These are phyloP conservation scores for Empis livida DNA, from an alignment of 2,888 invertebrate genomes.

Conservation along the genomic window DNA sequence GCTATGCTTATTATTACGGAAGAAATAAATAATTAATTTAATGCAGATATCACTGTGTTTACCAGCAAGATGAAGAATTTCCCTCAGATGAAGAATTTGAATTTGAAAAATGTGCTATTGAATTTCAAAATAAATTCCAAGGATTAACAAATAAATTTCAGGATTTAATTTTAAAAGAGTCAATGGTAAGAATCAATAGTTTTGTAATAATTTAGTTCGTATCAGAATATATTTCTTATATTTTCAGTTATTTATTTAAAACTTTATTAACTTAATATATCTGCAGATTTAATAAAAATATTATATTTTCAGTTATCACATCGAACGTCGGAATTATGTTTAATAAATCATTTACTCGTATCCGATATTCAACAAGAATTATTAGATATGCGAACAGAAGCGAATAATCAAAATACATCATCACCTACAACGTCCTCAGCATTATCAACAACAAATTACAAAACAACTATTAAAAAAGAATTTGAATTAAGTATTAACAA, in stretches of 20 bases:
- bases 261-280: too few species aligned
- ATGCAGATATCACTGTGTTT: slow-evolving; percentile 56
- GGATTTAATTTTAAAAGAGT: slow-evolving; percentile 58
- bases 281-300: not conserved
- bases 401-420: slow-evolving; percentile 19
- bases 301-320: slow-evolving; percentile 46
- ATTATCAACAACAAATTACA: not conserved
- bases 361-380: slow-evolving; percentile 56
- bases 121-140: slow-evolving; percentile 55
- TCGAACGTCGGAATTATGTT: slow-evolving; percentile 61
- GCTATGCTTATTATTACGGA: too few species aligned
- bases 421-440: not conserved
- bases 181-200: slow-evolving; percentile 47
- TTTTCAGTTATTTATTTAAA: too few species aligned
- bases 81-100: slow-evolving; percentile 55
- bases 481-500: not conserved
- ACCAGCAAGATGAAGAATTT: slow-evolving; percentile 43
- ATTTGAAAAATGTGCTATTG: slow-evolving; percentile 52
- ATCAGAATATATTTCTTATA: too few species aligned
- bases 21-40: not conserved
- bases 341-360: slow-evolving; percentile 61
- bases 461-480: slow-evolving; percentile 12
- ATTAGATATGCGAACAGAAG: slow-evolving; percentile 44
- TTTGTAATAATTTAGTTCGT: not conserved
- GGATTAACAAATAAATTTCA: slow-evolving; percentile 62